These are phyloP conservation scores for Pachypanchax playfairii DNA, from an alignment of 2,113 vertebrate genomes.

Conservation along the genomic window DNA sequence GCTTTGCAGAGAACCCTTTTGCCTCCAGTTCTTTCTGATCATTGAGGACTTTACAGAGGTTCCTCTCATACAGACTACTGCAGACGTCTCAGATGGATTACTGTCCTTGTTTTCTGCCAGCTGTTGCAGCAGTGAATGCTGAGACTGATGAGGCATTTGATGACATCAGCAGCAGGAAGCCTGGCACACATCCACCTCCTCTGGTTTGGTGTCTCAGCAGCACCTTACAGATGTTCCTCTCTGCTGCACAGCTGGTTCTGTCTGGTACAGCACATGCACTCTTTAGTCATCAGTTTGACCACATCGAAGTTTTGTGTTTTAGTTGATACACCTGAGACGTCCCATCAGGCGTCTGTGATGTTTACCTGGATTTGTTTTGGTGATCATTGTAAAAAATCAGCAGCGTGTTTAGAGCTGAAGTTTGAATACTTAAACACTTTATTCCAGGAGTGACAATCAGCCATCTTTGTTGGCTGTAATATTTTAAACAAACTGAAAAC, in stretches of 20 bases:
- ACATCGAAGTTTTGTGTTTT: slow-evolving; percentile 2
- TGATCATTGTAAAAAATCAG: no score
- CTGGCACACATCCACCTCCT: slow-evolving; percentile 22
- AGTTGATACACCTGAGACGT: no score
- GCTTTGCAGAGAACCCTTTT: not conserved
- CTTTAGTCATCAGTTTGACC: not conserved
- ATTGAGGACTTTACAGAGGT: slow-evolving; percentile 6
- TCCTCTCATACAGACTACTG: no score
- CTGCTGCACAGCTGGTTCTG: slow-evolving; percentile 55
- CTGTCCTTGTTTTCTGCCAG: slow-evolving; percentile 33
- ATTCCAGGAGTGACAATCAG: no score
- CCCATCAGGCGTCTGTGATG: not conserved
- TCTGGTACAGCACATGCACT: not conserved
- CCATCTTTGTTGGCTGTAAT: no score
- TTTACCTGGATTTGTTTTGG: no score
- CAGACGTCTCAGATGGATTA: slow-evolving; percentile 6
- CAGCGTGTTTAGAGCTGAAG: no score
- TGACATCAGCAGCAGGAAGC: slow-evolving; percentile 42
- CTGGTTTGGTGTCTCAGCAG: slow-evolving; percentile 1
- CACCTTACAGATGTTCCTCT: slow-evolving; percentile 35
- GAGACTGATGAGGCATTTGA: slow-evolving; percentile 27
- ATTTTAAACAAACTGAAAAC: no score
- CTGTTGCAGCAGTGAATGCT: slow-evolving; percentile 42
- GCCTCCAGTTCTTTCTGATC: not conserved
- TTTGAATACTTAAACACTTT: no score